phyloP scores from a whole-genome alignment of 2,888 invertebrate genomes.

The Cancer borealis region DNA sequence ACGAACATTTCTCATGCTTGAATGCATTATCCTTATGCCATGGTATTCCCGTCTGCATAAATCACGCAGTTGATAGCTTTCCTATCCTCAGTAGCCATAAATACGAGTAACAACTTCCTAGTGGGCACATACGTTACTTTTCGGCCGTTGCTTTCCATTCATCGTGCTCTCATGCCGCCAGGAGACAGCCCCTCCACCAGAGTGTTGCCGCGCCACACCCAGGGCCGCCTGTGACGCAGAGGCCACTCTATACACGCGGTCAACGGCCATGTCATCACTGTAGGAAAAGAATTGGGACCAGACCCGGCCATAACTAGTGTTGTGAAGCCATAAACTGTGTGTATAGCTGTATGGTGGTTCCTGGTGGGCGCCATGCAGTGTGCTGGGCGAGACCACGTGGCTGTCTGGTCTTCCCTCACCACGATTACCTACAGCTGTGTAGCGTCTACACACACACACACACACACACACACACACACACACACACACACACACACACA shows the following conservation, averaged over 20 bases:
- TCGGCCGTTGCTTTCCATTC: background rate
- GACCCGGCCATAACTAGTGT: background rate
- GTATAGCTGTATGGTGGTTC: background rate
- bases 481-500: conserved; percentile 20
- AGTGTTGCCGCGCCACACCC: background rate
- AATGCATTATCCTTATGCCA: background rate
- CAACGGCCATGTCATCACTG: conserved; percentile 17
- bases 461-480: conserved; percentile 20
- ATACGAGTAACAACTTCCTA: conserved; percentile 11
- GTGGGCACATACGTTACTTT: conserved; percentile 1
- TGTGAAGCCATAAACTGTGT: background rate
- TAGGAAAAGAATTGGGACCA: background rate
- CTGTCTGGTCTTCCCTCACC: background rate
- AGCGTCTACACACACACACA: background rate
- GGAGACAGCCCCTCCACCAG: background rate
- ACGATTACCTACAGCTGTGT: background rate
- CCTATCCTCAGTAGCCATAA: conserved; percentile 12
- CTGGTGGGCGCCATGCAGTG: conserved; percentile 9
- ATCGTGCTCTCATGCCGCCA: background rate
- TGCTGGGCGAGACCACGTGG: background rate
- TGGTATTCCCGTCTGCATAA: background rate
- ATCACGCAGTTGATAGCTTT: background rate
- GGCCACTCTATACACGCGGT: conserved; percentile 9
- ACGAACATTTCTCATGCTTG: conserved; percentile 20
- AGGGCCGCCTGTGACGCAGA: background rate